Percentiles rank a stretch among this genome's conserved stretches.
Conservation (phyloP, 2,797 vertebrate species). For the Periophthalmus magnuspinnatus region DNA sequence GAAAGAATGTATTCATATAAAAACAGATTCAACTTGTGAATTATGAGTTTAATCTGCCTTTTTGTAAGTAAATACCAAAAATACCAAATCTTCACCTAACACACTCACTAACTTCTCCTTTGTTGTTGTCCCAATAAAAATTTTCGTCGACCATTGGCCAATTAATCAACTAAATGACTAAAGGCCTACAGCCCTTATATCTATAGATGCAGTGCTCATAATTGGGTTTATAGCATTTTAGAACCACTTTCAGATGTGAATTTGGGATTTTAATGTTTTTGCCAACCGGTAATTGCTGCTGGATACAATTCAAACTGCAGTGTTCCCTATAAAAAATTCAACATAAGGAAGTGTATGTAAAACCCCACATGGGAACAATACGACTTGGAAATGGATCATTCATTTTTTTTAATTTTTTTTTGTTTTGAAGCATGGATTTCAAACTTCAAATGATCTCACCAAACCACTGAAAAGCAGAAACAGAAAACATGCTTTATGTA, state of each 20-base stretch:
- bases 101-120: no score
- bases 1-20: no score
- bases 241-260: neutral
- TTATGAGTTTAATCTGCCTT: no score
- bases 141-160: no score
- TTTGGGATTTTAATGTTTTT: neutral
- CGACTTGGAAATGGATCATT: conserved; percentile 1
- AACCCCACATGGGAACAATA: neutral
- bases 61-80: no score
- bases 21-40: no score
- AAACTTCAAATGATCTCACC: conserved; percentile 2
- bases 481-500: neutral
- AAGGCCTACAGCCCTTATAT: no score
- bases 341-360: neutral
- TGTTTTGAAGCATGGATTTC: neutral
- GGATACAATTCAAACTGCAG: neutral
- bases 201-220: neutral
- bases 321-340: neutral
- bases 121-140: no score
- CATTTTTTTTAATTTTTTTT: neutral
- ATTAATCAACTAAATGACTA: no score
- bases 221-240: neutral
- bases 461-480: neutral
- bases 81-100: no score
- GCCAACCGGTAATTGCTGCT: neutral